phyloP scores from a whole-genome alignment of 2,113 vertebrate species.

The Paraplagusia blochii region DNA sequence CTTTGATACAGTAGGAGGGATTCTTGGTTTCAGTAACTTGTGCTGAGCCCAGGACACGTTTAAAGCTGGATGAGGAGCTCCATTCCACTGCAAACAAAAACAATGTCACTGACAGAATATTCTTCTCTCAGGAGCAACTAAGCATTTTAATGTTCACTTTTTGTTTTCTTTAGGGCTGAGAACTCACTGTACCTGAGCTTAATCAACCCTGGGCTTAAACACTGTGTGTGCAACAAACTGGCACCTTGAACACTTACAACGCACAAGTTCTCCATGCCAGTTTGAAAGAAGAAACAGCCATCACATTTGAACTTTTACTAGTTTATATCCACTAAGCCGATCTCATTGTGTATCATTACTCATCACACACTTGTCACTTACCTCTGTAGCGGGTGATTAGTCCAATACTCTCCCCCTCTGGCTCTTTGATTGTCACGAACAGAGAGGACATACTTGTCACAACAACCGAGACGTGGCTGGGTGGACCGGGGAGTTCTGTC shows the following conservation, averaged over 20 bases:
- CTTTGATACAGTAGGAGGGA: slow-evolving; percentile 63
- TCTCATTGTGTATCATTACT: background rate
- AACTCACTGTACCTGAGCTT: slow-evolving; percentile 30
- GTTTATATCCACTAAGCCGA: too few relatives aligned
- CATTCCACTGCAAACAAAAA: slow-evolving; percentile 73
- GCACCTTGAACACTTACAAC: too few relatives aligned
- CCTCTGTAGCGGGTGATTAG: slow-evolving; percentile 74
- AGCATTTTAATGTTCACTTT: slow-evolving; percentile 34
- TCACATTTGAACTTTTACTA: too few relatives aligned
- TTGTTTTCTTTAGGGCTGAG: slow-evolving; percentile 5
- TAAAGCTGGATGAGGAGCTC: slow-evolving; percentile 68
- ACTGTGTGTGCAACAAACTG: too few relatives aligned
- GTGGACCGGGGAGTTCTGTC: slow-evolving; percentile 65
- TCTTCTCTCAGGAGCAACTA: slow-evolving; percentile 24
- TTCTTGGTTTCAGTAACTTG: slow-evolving; percentile 71
- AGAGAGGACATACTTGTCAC: slow-evolving; percentile 70
- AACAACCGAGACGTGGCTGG: slow-evolving; percentile 63
- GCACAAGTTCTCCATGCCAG: too few relatives aligned
- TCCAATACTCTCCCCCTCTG: slow-evolving; percentile 36
- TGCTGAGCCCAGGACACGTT: slow-evolving; percentile 59
- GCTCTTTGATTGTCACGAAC: slow-evolving; percentile 65
- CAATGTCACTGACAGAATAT: slow-evolving; percentile 42
- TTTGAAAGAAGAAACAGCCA: too few relatives aligned
- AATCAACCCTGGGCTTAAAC: slow-evolving; percentile 24
- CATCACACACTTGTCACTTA: slow-evolving; percentile 22